Base-by-base conservation (phyloP, 2,113 vertebrate species). In the Oncorhynchus masou region DNA sequence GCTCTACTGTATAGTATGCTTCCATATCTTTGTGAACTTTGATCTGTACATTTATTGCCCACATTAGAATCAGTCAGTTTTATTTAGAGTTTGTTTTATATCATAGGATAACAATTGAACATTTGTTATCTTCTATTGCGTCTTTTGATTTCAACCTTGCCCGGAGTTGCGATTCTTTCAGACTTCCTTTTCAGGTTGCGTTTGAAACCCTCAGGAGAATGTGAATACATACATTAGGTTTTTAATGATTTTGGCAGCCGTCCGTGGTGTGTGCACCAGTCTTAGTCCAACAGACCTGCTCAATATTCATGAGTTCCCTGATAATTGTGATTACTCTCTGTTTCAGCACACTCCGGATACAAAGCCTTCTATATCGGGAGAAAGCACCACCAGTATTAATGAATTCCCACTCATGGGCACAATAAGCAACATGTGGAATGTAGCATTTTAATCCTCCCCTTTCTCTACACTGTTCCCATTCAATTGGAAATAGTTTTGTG, bases 171-270 rank as follows among this genome's bases (percentile, higher is more conserved):
- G 25, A 39, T 71, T 78, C 45, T 57, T 68, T 79, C 77, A 82
- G 71, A 74, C 48, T 87, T 79, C 11, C 54, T 76, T 75, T 83
- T 74, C 15, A 68, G 62, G 45, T 51, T 66, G 24, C 16, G 49
- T 67, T 70, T 74, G 45, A 75, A 49, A 62, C 81, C 84, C 77
- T 6, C 78, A 12, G 39, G 78, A 80, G 88, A 85, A 78, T 83
- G 31, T 74, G 74, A 84, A 81, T 6, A 68, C 74, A 70, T 74
- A 78, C 77, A 83, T 87, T 88, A 77, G 73, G 77, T 73, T 83
- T 90, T 90, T 90, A 92, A 92, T 92, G 88, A 89, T 84, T 89
- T 89, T 80, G 83, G 84, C 90, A 89, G 70, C 79, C 87, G 85
- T 83, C 85, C 85, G 70, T 87, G 82, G 81, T 81, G 59, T 69